These are phyloP conservation scores for Genyomyrus donnyi DNA, from an alignment of 2,113 vertebrate genomes.

Conservation along the genomic window DNA sequence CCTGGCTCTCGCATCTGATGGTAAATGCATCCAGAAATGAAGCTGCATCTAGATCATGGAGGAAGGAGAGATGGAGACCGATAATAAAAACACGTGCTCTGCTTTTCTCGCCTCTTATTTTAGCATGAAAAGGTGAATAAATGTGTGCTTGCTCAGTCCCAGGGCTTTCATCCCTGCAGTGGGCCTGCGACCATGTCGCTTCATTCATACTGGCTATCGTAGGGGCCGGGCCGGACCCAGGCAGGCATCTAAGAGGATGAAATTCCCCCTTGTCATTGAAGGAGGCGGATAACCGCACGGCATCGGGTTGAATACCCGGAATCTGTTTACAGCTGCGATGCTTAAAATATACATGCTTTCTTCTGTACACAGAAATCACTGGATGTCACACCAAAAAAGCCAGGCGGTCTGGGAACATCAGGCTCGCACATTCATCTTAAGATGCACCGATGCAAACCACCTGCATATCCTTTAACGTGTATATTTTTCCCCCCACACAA, in stretches of 20 bases:
- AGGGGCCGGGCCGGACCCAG: not conserved
- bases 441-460: not conserved
- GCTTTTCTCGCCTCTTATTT: not conserved
- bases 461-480: not conserved
- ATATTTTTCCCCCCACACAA: not conserved
- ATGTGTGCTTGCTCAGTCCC: too few relatives aligned
- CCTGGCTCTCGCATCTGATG: not conserved
- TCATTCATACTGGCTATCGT: slow-evolving; percentile 7
- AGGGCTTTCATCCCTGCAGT: not conserved
- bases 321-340: slow-evolving; percentile 24
- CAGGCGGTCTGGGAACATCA: not conserved
- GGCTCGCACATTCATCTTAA: not conserved
- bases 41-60: not conserved
- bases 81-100: not conserved
- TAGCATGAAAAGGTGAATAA: not conserved
- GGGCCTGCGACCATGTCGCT: not conserved
- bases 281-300: slow-evolving; percentile 16
- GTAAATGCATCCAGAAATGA: not conserved
- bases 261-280: slow-evolving; percentile 11
- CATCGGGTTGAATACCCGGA: slow-evolving; percentile 27
- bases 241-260: slow-evolving; percentile 13
- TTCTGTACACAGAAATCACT: not conserved
- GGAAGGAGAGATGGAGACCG: not conserved
- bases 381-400: slow-evolving; percentile 5
- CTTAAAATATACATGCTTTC: slow-evolving; percentile 19